Evolutionary conservation across 2,797 vertebrate species (phyloP), one percentile per base, ranked within the genome.

Genomic region (Hyperoplus lanceolatus): DNA sequence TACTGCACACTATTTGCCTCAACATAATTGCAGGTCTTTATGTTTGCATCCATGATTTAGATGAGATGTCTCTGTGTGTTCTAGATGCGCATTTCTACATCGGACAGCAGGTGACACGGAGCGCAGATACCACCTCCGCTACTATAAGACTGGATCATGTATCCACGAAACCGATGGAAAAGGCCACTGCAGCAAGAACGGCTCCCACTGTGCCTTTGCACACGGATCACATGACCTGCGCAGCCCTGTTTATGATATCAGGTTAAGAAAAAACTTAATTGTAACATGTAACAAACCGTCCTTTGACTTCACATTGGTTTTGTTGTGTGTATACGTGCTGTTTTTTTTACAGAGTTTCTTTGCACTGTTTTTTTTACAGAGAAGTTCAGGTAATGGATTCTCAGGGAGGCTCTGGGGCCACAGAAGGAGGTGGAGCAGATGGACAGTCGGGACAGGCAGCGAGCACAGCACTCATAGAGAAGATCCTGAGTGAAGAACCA

Each of bases 61-160:
- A 15, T 62, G 1, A 42, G 1, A 8, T 57, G 29, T 67, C 7
- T 51, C 6, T 75, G 21, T 83, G 55, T 75, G 14, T 65, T 79
- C 46, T 88, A 99, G 98, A 87, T 99, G 98, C 85, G 96, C 96
- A 0, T 99, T 98, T 92, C 92, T 99, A 80, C 98, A 99, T 75
- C 96, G 98, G 89, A 99, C 98, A 73, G 98, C 98, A 7, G 98
- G 98, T 49, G 98, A 99, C 94, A 99, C 98, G 0, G 98, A 99
- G 86, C 96, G 98, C 63, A 94, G 98, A 70, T 99, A 99, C 90
- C 98, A 99, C 90, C 93, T 99, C 69, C 96, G 98, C 75, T 99
- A 99, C 90, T 99, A 99, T 86, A 99, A 99, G 87, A 99, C 98
- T 4, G 98, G 98, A 76, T 99, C 98, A 58, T 99, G 98, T 87